Evolutionary conservation across 2,797 vertebrate genomes (phyloP).

Genomic region (Danio choprae): DNA sequence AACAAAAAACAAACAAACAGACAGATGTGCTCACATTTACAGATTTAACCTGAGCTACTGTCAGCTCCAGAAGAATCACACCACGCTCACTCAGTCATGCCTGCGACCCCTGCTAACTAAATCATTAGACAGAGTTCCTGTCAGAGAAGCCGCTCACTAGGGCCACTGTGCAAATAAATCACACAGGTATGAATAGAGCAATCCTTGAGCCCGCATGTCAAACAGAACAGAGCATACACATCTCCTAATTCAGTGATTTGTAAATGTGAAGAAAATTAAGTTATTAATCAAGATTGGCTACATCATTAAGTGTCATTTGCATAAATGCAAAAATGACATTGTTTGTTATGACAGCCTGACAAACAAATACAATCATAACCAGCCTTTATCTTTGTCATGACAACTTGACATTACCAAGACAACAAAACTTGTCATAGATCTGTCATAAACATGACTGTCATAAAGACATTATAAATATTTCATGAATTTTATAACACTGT

Average conservation of each 20-base stretch:
- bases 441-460: no score
- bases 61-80: neutral
- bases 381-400: no score
- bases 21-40: neutral
- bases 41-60: slow-evolving; percentile 40
- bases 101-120: slow-evolving; percentile 41
- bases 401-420: no score
- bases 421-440: no score
- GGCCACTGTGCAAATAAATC: slow-evolving; percentile 41
- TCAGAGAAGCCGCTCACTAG: slow-evolving; percentile 44
- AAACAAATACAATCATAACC: no score
- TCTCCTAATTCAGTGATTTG: slow-evolving; percentile 2
- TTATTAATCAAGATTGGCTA: neutral
- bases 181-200: slow-evolving; percentile 43
- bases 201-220: slow-evolving; percentile 39
- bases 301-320: no score
- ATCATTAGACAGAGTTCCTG: slow-evolving; percentile 43
- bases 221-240: slow-evolving; percentile 19
- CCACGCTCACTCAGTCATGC: neutral
- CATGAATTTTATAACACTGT: no score
- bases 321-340: no score
- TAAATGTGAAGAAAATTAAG: neutral
- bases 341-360: no score
- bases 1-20: slow-evolving; percentile 21
- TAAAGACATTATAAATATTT: no score